phyloP scores from a whole-genome alignment of 2,113 vertebrate species.

The Gavia stellata region DNA sequence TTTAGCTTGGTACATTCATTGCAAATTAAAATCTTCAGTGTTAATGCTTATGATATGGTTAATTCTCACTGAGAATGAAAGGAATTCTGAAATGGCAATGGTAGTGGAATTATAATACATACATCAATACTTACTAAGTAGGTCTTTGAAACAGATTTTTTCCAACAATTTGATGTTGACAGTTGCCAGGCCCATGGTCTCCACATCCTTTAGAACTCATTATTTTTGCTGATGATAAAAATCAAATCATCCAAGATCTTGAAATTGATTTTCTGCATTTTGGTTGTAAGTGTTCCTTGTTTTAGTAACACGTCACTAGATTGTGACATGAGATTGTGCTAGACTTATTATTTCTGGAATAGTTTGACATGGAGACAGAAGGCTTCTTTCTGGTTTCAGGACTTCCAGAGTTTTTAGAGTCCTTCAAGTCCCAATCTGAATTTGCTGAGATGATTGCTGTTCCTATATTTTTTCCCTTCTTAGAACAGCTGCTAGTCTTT shows the following conservation, averaged over 20 bases:
- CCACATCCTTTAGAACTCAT: not conserved
- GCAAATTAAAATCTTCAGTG: not conserved
- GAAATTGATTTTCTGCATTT: not conserved
- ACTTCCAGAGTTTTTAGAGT: not conserved
- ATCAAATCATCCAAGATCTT: not conserved
- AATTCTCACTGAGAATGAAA: not conserved
- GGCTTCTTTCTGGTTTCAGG: not conserved
- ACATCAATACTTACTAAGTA: not conserved
- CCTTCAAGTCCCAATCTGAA: not conserved
- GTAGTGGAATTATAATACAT: not conserved
- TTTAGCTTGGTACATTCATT: not conserved
- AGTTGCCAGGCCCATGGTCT: not conserved
- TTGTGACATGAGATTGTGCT: not conserved
- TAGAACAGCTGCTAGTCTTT: not conserved
- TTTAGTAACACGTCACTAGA: not conserved
- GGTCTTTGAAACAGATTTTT: not conserved
- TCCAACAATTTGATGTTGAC: not conserved
- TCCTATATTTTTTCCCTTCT: not conserved
- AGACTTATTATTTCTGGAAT: not conserved
- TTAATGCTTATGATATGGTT: not conserved
- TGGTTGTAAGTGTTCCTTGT: not conserved
- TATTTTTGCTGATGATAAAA: not conserved
- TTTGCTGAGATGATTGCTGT: not conserved
- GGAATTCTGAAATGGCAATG: not conserved
- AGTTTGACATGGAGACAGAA: not conserved